These are phyloP conservation scores for Asarcornis scutulata DNA, from an alignment of 2,113 vertebrate genomes.

Conservation along the genomic window DNA sequence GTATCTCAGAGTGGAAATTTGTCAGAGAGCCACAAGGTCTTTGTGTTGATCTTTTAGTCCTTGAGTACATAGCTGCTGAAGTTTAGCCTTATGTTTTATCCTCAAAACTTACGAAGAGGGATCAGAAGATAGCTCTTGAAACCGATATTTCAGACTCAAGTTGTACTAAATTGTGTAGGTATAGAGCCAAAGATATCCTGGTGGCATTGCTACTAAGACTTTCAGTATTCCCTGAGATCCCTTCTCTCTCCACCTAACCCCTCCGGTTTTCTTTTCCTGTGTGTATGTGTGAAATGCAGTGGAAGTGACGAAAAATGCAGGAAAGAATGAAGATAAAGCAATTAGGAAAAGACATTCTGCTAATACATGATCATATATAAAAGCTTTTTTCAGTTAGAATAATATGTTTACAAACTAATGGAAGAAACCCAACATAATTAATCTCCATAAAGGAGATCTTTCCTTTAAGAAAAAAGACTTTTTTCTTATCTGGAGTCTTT, in stretches of 20 bases:
- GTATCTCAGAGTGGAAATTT: not conserved
- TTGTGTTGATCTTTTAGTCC: not conserved
- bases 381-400: not conserved
- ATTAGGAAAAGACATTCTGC: not conserved
- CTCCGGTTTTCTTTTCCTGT: not conserved
- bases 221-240: not conserved
- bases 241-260: fast-evolving
- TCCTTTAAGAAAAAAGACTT: not conserved
- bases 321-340: not conserved
- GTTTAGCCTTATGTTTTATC: slow-evolving; percentile 9
- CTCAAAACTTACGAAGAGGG: not conserved
- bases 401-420: not conserved
- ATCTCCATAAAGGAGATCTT: not conserved
- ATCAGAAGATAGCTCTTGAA: not conserved
- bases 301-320: not conserved
- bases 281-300: not conserved
- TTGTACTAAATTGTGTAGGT: not conserved
- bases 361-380: not conserved
- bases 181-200: not conserved
- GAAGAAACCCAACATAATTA: not conserved
- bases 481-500: not conserved
- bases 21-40: not conserved
- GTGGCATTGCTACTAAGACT: not conserved
- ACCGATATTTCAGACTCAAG: not conserved
- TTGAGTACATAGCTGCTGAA: not conserved